These are phyloP conservation scores for Fistularia tabacaria DNA, from an alignment of 2,797 vertebrate species.

Conservation along the genomic window DNA sequence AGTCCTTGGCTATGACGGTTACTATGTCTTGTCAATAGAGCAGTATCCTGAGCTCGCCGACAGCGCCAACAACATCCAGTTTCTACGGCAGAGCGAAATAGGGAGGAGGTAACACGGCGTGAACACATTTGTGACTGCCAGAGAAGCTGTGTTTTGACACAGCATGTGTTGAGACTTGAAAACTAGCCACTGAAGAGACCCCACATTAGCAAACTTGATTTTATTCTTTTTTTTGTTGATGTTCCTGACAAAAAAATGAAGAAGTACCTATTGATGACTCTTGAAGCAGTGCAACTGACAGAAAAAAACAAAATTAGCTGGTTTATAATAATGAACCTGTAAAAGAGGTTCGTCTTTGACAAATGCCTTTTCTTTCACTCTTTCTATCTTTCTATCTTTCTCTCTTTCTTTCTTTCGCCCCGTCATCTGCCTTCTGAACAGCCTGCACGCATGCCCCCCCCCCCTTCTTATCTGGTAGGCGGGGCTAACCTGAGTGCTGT, in stretches of 20 bases:
- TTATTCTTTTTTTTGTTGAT: background rate
- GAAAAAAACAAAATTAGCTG: slow-evolving; percentile 7
- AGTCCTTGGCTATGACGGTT: slow-evolving; percentile 95
- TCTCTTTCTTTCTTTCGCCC: slow-evolving; percentile 20
- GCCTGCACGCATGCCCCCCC: slow-evolving; percentile 46
- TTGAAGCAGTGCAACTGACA: slow-evolving; percentile 28
- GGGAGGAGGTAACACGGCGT: slow-evolving; percentile 95
- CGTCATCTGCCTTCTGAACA: slow-evolving; percentile 49
- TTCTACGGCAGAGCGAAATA: slow-evolving; percentile 97
- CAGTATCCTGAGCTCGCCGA: slow-evolving; percentile 99
- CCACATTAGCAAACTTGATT: slow-evolving; percentile 17
- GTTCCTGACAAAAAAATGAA: slow-evolving; percentile 6
- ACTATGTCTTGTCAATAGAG: slow-evolving; percentile 98
- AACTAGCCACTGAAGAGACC: slow-evolving; percentile 64
- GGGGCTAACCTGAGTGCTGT: slow-evolving; percentile 48
- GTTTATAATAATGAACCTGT: background rate
- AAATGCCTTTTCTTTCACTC: slow-evolving; percentile 16
- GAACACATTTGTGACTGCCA: slow-evolving; percentile 21
- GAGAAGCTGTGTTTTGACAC: slow-evolving; percentile 46
- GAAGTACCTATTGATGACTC: slow-evolving; percentile 13
- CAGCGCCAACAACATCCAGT: slow-evolving; percentile 98
- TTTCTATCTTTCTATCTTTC: slow-evolving; percentile 43
- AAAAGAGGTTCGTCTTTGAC: background rate
- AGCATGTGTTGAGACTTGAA: slow-evolving; percentile 45
- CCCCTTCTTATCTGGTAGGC: slow-evolving; percentile 26